Evolutionary conservation across 2,797 vertebrate species (phyloP).

Genomic region (Phoebastria nigripes): DNA sequence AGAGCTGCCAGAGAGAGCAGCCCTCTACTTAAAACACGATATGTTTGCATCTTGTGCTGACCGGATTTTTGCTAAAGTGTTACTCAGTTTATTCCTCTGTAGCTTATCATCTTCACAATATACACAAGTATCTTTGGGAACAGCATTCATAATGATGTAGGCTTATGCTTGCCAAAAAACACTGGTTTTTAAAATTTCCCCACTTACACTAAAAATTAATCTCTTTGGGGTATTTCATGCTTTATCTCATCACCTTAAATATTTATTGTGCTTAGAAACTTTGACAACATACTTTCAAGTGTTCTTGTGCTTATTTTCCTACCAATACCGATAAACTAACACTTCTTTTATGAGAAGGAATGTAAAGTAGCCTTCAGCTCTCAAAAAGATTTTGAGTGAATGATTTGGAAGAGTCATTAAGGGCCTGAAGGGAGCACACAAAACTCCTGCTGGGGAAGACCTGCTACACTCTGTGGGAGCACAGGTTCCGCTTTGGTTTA

Average conservation of each 20-base stretch:
- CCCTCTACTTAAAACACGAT: background rate
- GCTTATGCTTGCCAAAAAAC: background rate
- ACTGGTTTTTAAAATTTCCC: background rate
- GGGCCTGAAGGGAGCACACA: background rate
- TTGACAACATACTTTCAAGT: background rate
- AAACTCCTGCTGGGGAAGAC: background rate
- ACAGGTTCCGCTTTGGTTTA: background rate
- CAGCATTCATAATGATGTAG: background rate
- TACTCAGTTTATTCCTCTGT: background rate
- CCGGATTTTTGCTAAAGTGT: background rate
- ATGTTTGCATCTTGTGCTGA: background rate
- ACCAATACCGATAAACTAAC: background rate
- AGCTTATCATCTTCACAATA: background rate
- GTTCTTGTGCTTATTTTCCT: background rate
- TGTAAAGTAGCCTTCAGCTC: background rate
- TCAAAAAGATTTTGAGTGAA: background rate
- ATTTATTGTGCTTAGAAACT: background rate
- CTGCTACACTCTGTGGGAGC: rapidly evolving
- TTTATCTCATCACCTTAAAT: background rate
- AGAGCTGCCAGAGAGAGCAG: background rate
- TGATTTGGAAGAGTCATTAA: background rate
- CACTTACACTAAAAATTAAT: background rate
- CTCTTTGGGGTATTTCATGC: background rate
- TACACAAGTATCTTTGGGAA: background rate
- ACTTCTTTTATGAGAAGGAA: background rate